phyloP scores from a whole-genome alignment of 2,888 invertebrate genomes.

The Tupiocoris notatus region DNA sequence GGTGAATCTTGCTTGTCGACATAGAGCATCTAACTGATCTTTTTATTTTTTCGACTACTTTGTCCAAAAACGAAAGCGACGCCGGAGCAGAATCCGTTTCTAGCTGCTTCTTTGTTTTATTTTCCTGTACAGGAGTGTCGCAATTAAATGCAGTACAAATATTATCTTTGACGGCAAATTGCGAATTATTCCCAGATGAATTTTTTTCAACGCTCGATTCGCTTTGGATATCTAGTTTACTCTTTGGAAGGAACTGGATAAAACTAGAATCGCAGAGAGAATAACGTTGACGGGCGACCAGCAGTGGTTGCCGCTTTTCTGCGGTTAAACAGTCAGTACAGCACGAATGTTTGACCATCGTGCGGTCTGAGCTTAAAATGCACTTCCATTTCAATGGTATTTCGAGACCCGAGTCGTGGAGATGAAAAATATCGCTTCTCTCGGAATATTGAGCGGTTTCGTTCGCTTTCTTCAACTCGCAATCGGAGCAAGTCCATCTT shows the following conservation, averaged over 20 bases:
- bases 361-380: no score
- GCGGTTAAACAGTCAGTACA: background rate
- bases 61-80: background rate
- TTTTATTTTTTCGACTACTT: constrained; percentile 4
- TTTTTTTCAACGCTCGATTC: background rate
- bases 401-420: background rate
- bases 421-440: background rate
- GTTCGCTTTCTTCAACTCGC: background rate
- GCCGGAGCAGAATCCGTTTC: background rate
- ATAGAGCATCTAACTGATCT: background rate
- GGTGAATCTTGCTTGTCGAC: background rate
- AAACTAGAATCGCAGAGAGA: background rate
- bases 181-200: background rate
- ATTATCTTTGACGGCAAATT: no score
- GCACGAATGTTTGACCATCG: background rate
- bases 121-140: background rate
- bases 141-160: background rate
- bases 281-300: background rate
- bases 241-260: no score
- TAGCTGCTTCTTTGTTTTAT: background rate
- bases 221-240: background rate
- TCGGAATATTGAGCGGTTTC: background rate
- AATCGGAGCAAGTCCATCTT: constrained; percentile 1
- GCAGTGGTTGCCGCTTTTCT: no score
- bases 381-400: no score